Evolutionary conservation across 1,140 invertebrate genomes (phyloP).

Genomic region (Panulirus ornatus): DNA sequence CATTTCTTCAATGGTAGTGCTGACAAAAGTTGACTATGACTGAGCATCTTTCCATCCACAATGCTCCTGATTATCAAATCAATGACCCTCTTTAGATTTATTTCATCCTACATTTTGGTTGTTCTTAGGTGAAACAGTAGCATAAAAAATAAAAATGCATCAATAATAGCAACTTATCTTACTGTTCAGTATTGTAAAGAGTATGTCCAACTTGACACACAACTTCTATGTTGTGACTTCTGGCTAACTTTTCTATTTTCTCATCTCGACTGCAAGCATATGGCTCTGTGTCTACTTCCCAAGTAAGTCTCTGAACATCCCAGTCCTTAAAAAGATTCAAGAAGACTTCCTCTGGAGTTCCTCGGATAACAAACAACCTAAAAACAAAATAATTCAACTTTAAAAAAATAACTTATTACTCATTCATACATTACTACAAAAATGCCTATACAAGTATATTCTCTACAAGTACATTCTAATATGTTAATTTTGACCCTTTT

Average conservation of each 20-base stretch:
- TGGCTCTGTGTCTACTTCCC: slow-evolving; percentile 86
- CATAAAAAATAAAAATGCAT: background rate
- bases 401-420: background rate
- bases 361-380: slow-evolving; percentile 83
- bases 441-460: background rate
- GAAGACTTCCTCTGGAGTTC: slow-evolving; percentile 83
- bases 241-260: slow-evolving; percentile 82
- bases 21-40: too few relatives aligned
- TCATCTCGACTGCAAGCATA: slow-evolving; percentile 83
- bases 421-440: background rate
- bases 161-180: background rate
- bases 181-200: slow-evolving; percentile 83
- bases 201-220: slow-evolving; percentile 84
- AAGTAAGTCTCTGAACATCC: slow-evolving; percentile 84
- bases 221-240: slow-evolving; percentile 82
- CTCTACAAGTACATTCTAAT: too few relatives aligned
- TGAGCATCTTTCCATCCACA: too few relatives aligned
- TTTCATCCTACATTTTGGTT: background rate
- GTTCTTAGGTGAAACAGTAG: background rate
- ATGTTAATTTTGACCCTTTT: too few relatives aligned
- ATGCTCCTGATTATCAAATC: too few relatives aligned
- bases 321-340: slow-evolving; percentile 84
- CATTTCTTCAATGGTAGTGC: too few relatives aligned
- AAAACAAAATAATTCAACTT: background rate
- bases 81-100: too few relatives aligned